Evolutionary conservation across 2,888 invertebrate genomes (phyloP).

Genomic region (Tricholauxania praeusta): DNA sequence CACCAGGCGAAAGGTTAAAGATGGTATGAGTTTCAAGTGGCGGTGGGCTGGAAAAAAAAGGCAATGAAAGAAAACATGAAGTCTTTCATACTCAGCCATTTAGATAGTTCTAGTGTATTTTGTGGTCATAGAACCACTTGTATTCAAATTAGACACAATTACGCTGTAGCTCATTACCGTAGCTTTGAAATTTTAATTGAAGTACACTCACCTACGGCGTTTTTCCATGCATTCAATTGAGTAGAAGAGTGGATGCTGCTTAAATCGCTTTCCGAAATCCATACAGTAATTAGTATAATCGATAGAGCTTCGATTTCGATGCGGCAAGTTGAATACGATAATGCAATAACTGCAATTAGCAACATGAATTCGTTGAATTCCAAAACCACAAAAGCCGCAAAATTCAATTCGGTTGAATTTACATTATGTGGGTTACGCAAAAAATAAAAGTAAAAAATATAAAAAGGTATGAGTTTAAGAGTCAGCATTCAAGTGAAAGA

Average conservation of each 20-base stretch:
- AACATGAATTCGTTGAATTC: constrained; percentile 16
- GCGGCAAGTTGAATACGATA: constrained; percentile 65
- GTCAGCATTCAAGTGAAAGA: not conserved
- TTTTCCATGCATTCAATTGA: constrained; percentile 62
- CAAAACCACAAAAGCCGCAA: constrained; percentile 16
- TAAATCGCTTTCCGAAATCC: constrained; percentile 63
- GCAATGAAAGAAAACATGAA: not conserved
- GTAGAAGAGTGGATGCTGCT: constrained; percentile 62
- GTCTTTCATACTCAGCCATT: too few species aligned
- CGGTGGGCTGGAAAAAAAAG: constrained; percentile 57
- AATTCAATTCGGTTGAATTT: not conserved
- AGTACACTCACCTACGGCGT: constrained; percentile 57
- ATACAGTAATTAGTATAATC: constrained; percentile 67
- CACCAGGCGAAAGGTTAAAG: constrained; percentile 70
- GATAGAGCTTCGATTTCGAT: constrained; percentile 62
- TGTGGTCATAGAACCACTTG: not conserved
- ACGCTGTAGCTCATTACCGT: too few species aligned
- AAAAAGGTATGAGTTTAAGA: not conserved
- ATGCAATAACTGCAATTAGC: constrained; percentile 62
- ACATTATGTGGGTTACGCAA: not conserved
- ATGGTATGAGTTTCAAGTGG: constrained; percentile 68
- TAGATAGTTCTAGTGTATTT: too few species aligned
- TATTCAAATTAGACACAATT: not conserved
- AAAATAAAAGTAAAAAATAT: too few species aligned
- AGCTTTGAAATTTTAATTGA: not conserved